Percentiles rank a stretch among this genome's conserved stretches.
Evolutionary conservation across 2,797 vertebrate genomes (phyloP).

Genomic region (Acrossocheilus wenchowensis): DNA sequence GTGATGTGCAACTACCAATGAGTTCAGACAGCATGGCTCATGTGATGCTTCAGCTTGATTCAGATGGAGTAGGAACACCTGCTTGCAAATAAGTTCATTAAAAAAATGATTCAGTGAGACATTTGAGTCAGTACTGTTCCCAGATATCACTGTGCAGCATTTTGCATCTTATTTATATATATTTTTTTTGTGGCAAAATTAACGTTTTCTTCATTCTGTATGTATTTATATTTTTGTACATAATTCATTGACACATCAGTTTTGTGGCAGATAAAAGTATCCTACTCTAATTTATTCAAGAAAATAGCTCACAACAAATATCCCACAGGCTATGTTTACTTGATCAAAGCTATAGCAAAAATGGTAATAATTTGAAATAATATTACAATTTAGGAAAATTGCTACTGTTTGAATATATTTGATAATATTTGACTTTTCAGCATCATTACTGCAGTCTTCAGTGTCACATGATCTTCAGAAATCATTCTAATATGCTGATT

Average conservation of each 20-base stretch:
- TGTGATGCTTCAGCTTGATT: neutral
- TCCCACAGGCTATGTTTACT: too few species aligned
- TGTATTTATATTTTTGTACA: neutral
- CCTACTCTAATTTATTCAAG: neutral
- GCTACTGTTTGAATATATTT: neutral
- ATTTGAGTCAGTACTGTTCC: neutral
- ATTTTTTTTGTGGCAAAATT: neutral
- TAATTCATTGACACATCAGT: neutral
- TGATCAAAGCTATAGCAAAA: too few species aligned
- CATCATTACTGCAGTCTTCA: neutral
- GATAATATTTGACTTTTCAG: neutral
- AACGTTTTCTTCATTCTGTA: neutral
- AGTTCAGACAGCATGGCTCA: neutral
- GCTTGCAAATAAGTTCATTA: neutral
- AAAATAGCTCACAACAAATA: neutral
- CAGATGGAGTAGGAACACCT: neutral
- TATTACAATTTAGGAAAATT: too few species aligned
- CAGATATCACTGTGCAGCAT: neutral
- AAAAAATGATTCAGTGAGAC: neutral
- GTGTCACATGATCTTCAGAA: neutral
- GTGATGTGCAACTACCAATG: neutral
- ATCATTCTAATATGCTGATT: neutral
- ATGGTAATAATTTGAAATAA: too few species aligned
- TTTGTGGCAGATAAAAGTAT: neutral
- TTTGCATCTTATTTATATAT: neutral